Evolutionary conservation across 2,797 vertebrate genomes (phyloP), one percentile per base, ranked within the genome.

Genomic region (Picus viridis): DNA sequence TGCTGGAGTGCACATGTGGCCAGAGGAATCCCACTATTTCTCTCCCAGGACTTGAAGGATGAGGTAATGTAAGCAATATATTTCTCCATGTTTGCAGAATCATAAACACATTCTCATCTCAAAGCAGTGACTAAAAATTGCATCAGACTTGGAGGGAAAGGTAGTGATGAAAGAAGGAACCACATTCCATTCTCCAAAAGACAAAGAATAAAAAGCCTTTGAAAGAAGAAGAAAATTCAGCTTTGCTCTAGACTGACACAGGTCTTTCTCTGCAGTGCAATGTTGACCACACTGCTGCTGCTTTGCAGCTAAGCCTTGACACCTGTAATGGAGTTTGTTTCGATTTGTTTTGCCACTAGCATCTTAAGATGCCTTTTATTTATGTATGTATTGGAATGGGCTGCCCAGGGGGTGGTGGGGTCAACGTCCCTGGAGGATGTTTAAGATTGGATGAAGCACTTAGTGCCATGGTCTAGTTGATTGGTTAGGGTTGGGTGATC

Each of bases 101-200:
- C n/a, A 78, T 30, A 83, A 90, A 77, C 72, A 76, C 32, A 58
- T 74, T 82, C 64, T 61, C 24, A 26, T 92, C 0, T 0, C 75
- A 91, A 93, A 90, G 86, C 62, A 76, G 5, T 65, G 79, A 82
- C 51, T 68, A 62, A 74, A 89, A 90, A 85, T 92, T 94, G 81
- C 84, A 70, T 96, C 81, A 87, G 51, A 83, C 56, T 87, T 20
- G 0, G 4, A 83, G 29, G 70, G 62, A 83, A 92, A 94, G 51
- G 73, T 78, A 93, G 39, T 89, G 82, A 83, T 92, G 83, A 96
- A 92, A 95, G 94, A 81, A 81, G 54, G 61, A 72, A n/a, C 57
- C 36, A 30, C 88, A 75, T 89, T 94, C 88, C 67, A 64, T 92
- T 81, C 76, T 83, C 84, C 0, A 0, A 83, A 83, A 65, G 76